These are phyloP conservation scores for Eulemur rufifrons DNA, from an alignment of 2,113 vertebrate species.

Conservation along the genomic window DNA sequence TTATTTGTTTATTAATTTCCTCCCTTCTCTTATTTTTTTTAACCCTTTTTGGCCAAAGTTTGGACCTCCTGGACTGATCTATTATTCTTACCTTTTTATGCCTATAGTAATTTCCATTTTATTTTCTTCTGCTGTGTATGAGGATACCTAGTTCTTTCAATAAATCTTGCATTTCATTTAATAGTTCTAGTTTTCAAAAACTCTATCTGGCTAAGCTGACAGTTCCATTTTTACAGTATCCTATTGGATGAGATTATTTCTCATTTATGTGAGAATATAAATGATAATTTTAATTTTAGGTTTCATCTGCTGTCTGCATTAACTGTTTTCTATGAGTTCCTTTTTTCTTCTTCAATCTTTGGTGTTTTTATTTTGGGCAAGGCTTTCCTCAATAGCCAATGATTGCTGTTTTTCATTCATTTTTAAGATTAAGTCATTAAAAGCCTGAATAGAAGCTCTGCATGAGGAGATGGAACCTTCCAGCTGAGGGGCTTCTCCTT, in stretches of 20 bases:
- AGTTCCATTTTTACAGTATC: neutral
- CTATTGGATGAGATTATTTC: neutral
- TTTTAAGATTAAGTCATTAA: neutral
- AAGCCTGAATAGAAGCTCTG: neutral
- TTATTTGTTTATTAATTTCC: neutral
- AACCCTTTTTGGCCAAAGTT: neutral
- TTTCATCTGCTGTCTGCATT: neutral
- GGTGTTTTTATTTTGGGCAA: too few species aligned
- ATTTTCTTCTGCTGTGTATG: neutral
- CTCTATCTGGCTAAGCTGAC: neutral
- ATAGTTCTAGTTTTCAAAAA: neutral
- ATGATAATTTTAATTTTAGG: constrained; percentile 24
- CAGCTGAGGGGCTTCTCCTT: neutral
- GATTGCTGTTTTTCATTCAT: neutral
- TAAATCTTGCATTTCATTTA: constrained; percentile 1
- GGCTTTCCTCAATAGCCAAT: neutral
- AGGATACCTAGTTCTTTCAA: neutral
- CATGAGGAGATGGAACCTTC: neutral
- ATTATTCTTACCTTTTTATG: neutral
- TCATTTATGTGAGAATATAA: constrained; percentile 16
- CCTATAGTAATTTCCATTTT: neutral
- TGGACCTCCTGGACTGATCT: neutral
- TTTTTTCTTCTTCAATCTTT: neutral
- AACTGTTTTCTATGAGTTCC: neutral
- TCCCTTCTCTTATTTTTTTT: neutral